Evolutionary conservation across 2,888 invertebrate genomes (phyloP), one percentile per base, ranked within the genome.

Genomic region (Phymatocera aterrima): DNA sequence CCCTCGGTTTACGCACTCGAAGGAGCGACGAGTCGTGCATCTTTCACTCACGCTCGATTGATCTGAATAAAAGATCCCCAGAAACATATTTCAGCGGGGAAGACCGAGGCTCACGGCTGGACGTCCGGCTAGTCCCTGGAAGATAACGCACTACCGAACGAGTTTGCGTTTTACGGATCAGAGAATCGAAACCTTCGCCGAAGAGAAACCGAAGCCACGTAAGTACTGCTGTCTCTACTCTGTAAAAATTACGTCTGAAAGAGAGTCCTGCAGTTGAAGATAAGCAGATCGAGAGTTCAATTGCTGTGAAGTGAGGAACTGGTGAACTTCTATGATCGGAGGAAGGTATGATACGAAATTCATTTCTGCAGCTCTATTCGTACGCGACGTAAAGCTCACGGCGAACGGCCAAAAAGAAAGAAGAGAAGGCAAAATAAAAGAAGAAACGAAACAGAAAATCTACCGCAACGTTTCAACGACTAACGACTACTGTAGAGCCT

Each of bases 1-100:
- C 64, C 37, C 37, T 64, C 31, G 24, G 8, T 40, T 18, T 51
- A 40, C 48, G 72, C 72, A 72, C 77, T 24, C 48, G 48, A 46
- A 77, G 40, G 21, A 40, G 24, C 37, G 54, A 28, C n/a, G 54
- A 78, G 68, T 78, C 77, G 48, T 68, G 57, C 77, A 78, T 78
- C 68, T 61, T 68, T 78, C 77, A 78, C 77, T 78, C 77, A 68
- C 68, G 77, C 68, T 78, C 77, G 77, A 78, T 78, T 78, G 65
- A 78, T 68, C 68, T 65, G 77, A 78, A 78, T 68, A 78, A 68
- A 78, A 68, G 77, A 61, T 78, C 40, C 57, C 21, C 37, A 68
- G 54, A 40, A 68, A 68, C 68, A 68, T 78, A 78, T 78, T 78
- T 78, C 77, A 78, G 28, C 24, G 8, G 57, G 15, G 68, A 28